Evolutionary conservation across 2,888 invertebrate species (phyloP).

Genomic region (Amphipyra tragopoginis): DNA sequence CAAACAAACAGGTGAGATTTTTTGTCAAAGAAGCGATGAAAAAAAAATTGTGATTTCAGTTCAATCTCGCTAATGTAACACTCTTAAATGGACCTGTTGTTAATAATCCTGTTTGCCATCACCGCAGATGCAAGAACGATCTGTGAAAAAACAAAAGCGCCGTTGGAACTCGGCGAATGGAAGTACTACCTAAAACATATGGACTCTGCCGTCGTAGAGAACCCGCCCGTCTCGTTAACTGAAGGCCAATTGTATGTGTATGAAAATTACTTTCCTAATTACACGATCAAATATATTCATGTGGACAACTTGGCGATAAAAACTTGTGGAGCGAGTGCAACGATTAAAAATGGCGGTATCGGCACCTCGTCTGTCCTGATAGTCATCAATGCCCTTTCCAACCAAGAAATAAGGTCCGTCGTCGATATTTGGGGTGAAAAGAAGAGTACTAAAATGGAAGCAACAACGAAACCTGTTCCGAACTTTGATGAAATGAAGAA

Average conservation of each 20-base stretch:
- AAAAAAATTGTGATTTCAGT: conserved; percentile 5
- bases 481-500: conserved; percentile 51
- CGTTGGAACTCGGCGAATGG: conserved; percentile 79
- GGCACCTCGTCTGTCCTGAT: conserved; percentile 73
- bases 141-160: conserved; percentile 73
- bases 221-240: conserved; percentile 71
- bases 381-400: conserved; percentile 74
- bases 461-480: conserved; percentile 1
- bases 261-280: conserved; percentile 78
- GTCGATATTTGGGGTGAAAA: conserved; percentile 82
- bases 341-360: conserved; percentile 75
- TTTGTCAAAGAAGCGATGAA: neutral
- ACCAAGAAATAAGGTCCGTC: conserved; percentile 80
- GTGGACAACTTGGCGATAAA: conserved; percentile 80
- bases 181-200: conserved; percentile 68
- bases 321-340: conserved; percentile 78
- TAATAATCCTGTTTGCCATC: conserved; percentile 47
- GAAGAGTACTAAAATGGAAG: conserved; percentile 16
- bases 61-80: conserved; percentile 45
- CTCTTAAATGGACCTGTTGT: conserved; percentile 59
- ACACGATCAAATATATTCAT: conserved; percentile 77
- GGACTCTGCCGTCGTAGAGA: conserved; percentile 80
- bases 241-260: conserved; percentile 83
- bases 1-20: conserved; percentile 25
- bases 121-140: conserved; percentile 62